Evolutionary conservation across 2,797 vertebrate species (phyloP).

Genomic region (Cirrhinus mrigala): DNA sequence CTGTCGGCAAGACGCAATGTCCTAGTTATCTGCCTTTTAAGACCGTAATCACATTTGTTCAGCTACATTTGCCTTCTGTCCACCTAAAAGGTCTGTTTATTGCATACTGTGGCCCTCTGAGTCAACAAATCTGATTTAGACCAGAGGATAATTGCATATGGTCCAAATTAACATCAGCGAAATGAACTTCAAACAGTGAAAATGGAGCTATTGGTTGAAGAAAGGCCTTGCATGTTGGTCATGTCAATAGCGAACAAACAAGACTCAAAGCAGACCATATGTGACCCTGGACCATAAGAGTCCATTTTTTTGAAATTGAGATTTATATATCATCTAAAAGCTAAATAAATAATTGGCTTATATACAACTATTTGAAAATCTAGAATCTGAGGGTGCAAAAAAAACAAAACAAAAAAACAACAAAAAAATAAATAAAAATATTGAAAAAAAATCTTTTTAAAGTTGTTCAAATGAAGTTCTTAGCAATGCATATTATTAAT

Average conservation of each 20-base stretch:
- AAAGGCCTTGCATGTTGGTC: background rate
- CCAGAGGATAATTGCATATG: slow-evolving; percentile 10
- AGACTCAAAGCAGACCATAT: background rate
- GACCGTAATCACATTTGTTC: slow-evolving; percentile 48
- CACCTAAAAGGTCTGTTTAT: slow-evolving; percentile 32
- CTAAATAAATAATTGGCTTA: too few species aligned
- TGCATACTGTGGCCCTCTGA: background rate
- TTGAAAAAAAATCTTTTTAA: too few species aligned
- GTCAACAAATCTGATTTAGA: slow-evolving; percentile 27
- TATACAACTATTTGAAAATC: too few species aligned
- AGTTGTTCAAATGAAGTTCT: too few species aligned
- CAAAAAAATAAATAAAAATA: too few species aligned
- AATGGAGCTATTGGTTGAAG: slow-evolving; percentile 8
- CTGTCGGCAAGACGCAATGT: slow-evolving; percentile 1
- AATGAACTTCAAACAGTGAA: slow-evolving; percentile 31
- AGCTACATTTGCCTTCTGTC: slow-evolving; percentile 16
- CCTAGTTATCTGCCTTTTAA: slow-evolving; percentile 35
- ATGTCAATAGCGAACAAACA: background rate
- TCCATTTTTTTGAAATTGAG: too few species aligned
- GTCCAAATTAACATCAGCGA: slow-evolving; percentile 20
- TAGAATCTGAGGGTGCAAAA: too few species aligned
- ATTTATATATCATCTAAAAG: too few species aligned
- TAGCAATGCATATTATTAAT: too few species aligned
- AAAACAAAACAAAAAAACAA: too few species aligned
- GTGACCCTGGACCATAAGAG: too few species aligned